Evolutionary conservation across 2,888 invertebrate genomes (phyloP).

Genomic region (Dryobotodes eremita): DNA sequence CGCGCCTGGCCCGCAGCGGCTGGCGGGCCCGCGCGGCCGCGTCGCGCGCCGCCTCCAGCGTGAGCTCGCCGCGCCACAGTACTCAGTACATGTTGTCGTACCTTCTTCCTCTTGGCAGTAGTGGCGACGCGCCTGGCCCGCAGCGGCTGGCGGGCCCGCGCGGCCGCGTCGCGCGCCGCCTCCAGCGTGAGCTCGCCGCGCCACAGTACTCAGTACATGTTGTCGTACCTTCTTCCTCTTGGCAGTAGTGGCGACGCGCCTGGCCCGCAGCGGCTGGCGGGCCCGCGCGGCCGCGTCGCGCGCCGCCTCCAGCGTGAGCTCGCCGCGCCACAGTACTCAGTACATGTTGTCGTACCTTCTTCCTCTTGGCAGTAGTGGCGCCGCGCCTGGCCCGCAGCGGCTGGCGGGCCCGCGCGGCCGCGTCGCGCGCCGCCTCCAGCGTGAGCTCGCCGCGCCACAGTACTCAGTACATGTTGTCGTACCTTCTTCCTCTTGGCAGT

Average conservation of each 20-base stretch:
- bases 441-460: background rate
- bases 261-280: background rate
- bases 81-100: too few species aligned
- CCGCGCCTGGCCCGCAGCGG: background rate
- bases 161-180: background rate
- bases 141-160: background rate
- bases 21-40: constrained; percentile 97
- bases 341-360: background rate
- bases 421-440: background rate
- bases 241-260: background rate
- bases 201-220: too few species aligned
- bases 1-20: constrained; percentile 95
- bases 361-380: background rate
- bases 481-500: constrained; percentile 13
- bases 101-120: background rate
- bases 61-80: background rate
- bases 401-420: background rate
- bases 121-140: background rate
- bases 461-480: too few species aligned
- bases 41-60: constrained; percentile 96
- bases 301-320: too few species aligned
- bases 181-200: background rate
- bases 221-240: background rate
- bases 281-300: background rate
- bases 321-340: too few species aligned